Evolutionary conservation across 2,113 vertebrate species (phyloP), one percentile per base, ranked within the genome.

Genomic region (Nothoprocta perdicaria): DNA sequence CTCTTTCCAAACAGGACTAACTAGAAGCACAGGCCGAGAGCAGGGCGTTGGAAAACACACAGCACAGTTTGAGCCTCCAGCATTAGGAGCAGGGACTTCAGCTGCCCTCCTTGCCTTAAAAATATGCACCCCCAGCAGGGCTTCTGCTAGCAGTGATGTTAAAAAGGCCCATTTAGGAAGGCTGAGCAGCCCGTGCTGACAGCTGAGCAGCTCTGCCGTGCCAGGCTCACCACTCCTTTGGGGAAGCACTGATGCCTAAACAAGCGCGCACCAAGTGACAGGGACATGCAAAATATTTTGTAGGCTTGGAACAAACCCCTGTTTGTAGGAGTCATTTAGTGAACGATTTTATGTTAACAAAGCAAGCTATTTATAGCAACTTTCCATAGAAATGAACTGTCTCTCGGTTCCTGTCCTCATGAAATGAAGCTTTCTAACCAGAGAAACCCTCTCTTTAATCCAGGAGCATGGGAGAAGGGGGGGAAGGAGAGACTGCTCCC

Each of bases 331-430:
- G 92, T 92, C 81, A 93, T 82, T 88, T 52, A 84, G 74, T 94
- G 69, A 96, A 93, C 81, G 87, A 86, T 78, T 72, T 90, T 67
- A 91, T 90, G 66, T 93, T 93, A 96, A 97, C 88, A 97, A 63
- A 97, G 75, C 45, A 80, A 92, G 83, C 81, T 96, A 92, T 94
- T 97, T 97, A 96, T 94, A 95, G 92, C 69, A 58, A 31, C 48
- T 75, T 61, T 31, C 60, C 81, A 94, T 18, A 87, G 90, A 95
- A 94, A 96, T 85, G 58, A 84, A 95, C 71, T 66, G 57, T 65
- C 80, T 82, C 53, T 95, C 91, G 76, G 88, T 93, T 95, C 91
- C 67, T 74, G 77, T 92, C 80, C 89, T 94, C 1, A 3, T 95
- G 68, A 92, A 95, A 95, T 0, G 14, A 63, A 69, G 91, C 92